phyloP scores from a whole-genome alignment of 2,888 invertebrate genomes.

The Emesis furor region DNA sequence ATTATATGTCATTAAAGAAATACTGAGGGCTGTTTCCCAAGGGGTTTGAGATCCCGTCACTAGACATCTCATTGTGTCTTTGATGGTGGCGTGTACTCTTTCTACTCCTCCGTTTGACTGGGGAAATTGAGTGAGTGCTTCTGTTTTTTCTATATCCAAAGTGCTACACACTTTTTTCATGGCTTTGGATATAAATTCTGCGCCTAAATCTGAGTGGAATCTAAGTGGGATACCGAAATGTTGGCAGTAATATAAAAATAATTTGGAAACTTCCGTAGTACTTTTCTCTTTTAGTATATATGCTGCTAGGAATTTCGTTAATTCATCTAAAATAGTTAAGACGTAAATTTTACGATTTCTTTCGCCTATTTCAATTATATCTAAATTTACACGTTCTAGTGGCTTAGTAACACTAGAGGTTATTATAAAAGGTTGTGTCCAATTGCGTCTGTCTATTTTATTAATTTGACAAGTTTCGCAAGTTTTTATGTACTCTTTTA shows the following conservation, averaged over 20 bases:
- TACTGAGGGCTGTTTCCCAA: constrained; percentile 5
- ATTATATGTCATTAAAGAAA: too few species aligned
- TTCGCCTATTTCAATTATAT: constrained; percentile 32
- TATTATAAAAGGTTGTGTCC: constrained; percentile 33
- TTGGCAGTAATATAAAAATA: constrained; percentile 9
- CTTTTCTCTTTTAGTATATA: constrained; percentile 31
- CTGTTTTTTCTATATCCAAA: constrained; percentile 26
- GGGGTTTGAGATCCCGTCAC: background rate
- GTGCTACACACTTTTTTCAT: constrained; percentile 9
- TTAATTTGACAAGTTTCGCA: constrained; percentile 46
- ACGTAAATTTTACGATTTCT: constrained; percentile 22
- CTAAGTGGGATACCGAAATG: constrained; percentile 15
- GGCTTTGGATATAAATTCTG: constrained; percentile 30
- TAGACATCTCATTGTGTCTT: constrained; percentile 28
- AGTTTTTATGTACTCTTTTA: constrained; percentile 44
- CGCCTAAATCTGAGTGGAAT: constrained; percentile 22
- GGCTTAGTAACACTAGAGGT: constrained; percentile 28
- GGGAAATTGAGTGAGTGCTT: constrained; percentile 27
- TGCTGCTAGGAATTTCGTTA: constrained; percentile 26
- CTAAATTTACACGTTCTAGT: constrained; percentile 32
- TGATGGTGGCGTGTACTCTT: constrained; percentile 27
- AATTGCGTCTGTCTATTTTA: constrained; percentile 46
- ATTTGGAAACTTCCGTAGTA: constrained; percentile 22
- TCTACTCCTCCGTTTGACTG: constrained; percentile 29
- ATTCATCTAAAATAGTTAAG: constrained; percentile 29